Evolutionary conservation across 2,113 vertebrate genomes (phyloP), one percentile per base, ranked within the genome.

Genomic region (Stictonetta naevosa): DNA sequence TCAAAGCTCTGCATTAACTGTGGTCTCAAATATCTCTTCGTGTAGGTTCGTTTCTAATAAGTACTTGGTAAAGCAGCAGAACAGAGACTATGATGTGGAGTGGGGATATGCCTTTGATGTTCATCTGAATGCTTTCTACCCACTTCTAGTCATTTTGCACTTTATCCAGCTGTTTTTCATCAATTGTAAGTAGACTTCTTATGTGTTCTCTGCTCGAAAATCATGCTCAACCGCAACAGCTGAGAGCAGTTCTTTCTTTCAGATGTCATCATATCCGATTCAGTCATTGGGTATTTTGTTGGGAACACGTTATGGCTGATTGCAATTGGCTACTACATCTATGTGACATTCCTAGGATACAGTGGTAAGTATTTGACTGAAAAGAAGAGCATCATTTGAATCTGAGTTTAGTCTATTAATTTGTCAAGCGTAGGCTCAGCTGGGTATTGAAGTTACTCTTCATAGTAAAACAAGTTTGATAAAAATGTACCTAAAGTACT

Each of bases 91-190:
- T 13, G 99, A 99, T 6, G 99, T 99, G 87, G 99, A 99, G 95
- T 99, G 99, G 99, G 99, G 99, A 44, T 99, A 99, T 16, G 99
- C 99, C 5, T 99, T 99, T 28, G 99, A 99, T 7, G 99, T 99
- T 56, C 99, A 99, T 80, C 98, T 99, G 75, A 99, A 99, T 12
- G 99, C 99, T 9, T 99, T 99, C 97, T 99, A 99, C 90, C 99
- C 99, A 1, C 99, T 99, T 34, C 97, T 99, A 3, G 98, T 99
- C 95, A 99, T 99, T 90, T 87, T 99, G 92, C 99, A 99, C 95
- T 99, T 99, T 82, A 98, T 99, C 90, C 99, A 99, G 97, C 98
- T 99, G 31, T 99, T 99, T 90, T 99, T 99, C 96, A 99, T 99
- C 90, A 99, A 99, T 95, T 98, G 99, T 99, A 97, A 99, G 99